Conservation (phyloP, 1,140 invertebrate genomes). For the Sarcophaga bullata region DNA sequence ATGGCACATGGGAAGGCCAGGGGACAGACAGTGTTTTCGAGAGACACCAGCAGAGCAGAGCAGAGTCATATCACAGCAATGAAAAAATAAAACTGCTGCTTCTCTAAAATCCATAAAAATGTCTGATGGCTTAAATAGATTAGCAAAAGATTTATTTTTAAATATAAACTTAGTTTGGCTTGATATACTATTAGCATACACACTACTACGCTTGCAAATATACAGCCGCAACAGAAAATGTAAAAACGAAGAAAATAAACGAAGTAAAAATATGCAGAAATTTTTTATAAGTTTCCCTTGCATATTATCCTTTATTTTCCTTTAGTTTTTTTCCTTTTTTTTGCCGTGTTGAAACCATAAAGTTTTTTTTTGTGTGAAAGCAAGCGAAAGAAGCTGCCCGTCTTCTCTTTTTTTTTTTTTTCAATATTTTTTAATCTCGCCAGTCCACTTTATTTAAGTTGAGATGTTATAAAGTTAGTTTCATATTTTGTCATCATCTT, state of each 20-base stretch:
- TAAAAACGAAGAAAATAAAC: background rate
- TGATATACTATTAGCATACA: background rate
- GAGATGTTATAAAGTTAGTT: background rate
- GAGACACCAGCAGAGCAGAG: background rate
- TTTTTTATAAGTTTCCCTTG: background rate
- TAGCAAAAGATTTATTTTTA: slow-evolving; percentile 14
- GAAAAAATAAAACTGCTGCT: background rate
- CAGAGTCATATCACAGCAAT: background rate
- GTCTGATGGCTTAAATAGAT: slow-evolving; percentile 15
- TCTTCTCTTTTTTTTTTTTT: background rate
- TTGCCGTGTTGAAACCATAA: too few species aligned
- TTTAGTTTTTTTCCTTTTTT: too few species aligned
- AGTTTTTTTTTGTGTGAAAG: background rate
- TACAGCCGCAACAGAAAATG: background rate
- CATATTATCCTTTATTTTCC: too few species aligned
- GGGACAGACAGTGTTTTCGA: background rate
- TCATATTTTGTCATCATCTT: background rate
- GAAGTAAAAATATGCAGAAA: background rate
- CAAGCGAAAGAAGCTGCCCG: background rate
- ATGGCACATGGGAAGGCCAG: background rate
- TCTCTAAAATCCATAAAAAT: slow-evolving; percentile 8
- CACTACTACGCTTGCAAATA: background rate
- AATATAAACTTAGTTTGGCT: background rate
- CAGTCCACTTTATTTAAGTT: background rate
- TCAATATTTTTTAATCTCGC: background rate